phyloP scores from a whole-genome alignment of 2,888 invertebrate genomes.

The Chrysodeixis includens region DNA sequence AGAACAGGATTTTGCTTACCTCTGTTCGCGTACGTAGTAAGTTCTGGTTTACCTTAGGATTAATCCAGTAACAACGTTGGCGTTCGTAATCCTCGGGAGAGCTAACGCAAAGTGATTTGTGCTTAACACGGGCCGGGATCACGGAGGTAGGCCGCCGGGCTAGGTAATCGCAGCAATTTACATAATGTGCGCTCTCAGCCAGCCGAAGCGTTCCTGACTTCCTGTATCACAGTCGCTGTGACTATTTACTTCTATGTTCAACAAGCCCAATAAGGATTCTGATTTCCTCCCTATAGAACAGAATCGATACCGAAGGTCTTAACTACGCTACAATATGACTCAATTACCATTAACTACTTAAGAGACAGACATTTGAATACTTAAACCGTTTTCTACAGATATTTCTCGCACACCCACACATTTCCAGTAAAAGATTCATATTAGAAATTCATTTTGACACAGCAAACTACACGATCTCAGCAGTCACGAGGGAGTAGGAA shows the following conservation, averaged over 20 bases:
- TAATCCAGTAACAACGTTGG: constrained; percentile 53
- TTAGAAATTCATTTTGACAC: constrained; percentile 18
- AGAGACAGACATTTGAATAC: too few relatives aligned
- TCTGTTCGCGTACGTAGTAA: constrained; percentile 15
- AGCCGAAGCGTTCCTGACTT: constrained; percentile 25
- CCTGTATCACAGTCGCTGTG: constrained; percentile 17
- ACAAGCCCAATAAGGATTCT: constrained; percentile 8
- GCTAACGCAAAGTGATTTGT: constrained; percentile 64
- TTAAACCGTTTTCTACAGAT: neutral
- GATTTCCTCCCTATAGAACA: too few relatives aligned
- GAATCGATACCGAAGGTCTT: too few relatives aligned
- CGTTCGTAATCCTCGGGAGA: constrained; percentile 46
- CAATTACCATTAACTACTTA: too few relatives aligned
- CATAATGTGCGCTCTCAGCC: constrained; percentile 59
- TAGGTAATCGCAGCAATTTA: constrained; percentile 64
- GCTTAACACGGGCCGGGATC: constrained; percentile 57
- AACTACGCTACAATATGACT: too few relatives aligned
- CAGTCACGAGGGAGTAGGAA: constrained; percentile 55
- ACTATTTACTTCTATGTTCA: constrained; percentile 31
- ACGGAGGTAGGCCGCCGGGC: constrained; percentile 54
- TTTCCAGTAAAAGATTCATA: constrained; percentile 6
- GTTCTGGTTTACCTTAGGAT: constrained; percentile 41
- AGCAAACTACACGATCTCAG: constrained; percentile 51
- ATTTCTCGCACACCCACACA: constrained; percentile 2
- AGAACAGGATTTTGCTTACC: constrained; percentile 31